Conservation (phyloP, 2,888 invertebrate species). For the Clunio marinus region DNA sequence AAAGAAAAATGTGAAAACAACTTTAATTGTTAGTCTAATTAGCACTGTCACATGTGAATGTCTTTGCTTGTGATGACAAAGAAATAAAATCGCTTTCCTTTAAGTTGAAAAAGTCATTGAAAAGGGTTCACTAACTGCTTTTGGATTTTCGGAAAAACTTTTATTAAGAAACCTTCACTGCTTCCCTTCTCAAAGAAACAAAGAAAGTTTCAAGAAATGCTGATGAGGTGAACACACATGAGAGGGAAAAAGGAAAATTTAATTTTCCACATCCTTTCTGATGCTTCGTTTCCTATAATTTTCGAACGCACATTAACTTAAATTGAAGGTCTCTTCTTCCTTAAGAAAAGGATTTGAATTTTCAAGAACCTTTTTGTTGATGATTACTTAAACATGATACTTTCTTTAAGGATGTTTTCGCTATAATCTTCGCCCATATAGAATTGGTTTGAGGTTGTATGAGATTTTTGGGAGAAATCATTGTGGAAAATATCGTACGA, state of each 20-base stretch:
- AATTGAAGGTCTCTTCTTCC: conserved; percentile 7
- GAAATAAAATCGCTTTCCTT: neutral
- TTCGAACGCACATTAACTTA: conserved; percentile 18
- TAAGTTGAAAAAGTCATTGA: conserved; percentile 16
- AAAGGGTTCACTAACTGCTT: too few relatives aligned
- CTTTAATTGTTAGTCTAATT: conserved; percentile 39
- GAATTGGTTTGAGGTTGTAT: neutral
- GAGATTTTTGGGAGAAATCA: too few relatives aligned
- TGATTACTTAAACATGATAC: conserved; percentile 37
- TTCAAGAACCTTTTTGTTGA: conserved; percentile 16
- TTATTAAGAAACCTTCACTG: neutral
- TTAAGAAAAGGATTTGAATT: neutral
- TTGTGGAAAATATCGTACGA: too few relatives aligned
- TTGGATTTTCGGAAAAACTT: neutral
- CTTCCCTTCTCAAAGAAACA: neutral
- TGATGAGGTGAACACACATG: conserved; percentile 34
- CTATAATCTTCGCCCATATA: neutral
- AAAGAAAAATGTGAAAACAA: conserved; percentile 31
- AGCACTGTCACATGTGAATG: conserved; percentile 35
- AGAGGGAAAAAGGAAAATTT: conserved; percentile 33
- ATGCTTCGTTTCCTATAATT: conserved; percentile 8
- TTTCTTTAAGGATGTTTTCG: neutral
- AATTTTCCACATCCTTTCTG: conserved; percentile 36
- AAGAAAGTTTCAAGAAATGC: neutral
- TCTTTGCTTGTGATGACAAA: neutral